Conservation (phyloP, 2,113 vertebrate species). For the Pongo pygmaeus region DNA sequence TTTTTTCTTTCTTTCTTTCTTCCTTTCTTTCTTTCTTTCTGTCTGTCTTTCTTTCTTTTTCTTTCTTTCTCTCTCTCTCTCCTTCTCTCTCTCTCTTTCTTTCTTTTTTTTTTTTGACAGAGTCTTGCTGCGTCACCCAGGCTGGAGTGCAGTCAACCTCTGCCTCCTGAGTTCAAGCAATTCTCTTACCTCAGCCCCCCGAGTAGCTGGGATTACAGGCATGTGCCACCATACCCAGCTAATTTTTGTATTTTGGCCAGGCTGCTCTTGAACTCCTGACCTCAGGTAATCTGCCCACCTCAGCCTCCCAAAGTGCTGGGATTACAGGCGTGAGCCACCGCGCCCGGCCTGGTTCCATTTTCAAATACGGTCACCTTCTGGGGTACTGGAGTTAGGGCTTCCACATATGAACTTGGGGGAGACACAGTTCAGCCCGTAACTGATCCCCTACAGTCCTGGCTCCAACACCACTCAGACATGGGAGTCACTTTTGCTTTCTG, state of each 20-base stretch:
- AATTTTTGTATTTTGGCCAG: not conserved
- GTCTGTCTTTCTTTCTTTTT: too few relatives aligned
- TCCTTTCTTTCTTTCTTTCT: rapidly evolving
- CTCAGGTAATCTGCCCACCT: not conserved
- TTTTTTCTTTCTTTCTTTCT: too few relatives aligned
- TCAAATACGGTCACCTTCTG: not conserved
- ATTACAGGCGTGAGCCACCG: not conserved
- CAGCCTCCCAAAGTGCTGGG: not conserved
- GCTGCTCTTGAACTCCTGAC: not conserved
- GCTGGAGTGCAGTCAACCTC: not conserved
- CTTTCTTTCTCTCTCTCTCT: too few relatives aligned
- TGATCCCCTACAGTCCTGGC: not conserved
- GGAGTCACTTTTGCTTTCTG: not conserved
- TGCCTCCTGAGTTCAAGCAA: not conserved
- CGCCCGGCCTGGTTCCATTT: not conserved
- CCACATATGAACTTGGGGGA: not conserved
- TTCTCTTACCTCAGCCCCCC: not conserved
- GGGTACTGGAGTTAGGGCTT: not conserved
- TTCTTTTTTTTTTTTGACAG: too few relatives aligned
- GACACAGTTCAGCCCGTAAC: not conserved
- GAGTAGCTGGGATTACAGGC: not conserved
- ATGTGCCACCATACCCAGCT: not conserved
- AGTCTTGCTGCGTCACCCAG: not conserved
- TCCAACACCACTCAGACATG: not conserved
- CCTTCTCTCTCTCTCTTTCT: too few relatives aligned